Conservation (phyloP, 2,113 vertebrate species). For the Pluvialis apricaria region DNA sequence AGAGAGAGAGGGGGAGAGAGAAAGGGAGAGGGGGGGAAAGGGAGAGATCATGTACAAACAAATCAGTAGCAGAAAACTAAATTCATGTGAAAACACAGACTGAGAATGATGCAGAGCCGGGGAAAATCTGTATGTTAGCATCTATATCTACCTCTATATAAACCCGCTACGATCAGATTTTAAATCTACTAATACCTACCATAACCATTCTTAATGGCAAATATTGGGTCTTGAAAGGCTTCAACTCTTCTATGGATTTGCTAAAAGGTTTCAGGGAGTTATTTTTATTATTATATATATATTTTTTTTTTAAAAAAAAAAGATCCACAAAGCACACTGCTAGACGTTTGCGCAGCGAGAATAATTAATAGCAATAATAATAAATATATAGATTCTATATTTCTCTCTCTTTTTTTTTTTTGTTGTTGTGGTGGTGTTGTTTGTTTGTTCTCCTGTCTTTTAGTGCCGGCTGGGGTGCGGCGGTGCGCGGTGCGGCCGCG, state of each 20-base stretch:
- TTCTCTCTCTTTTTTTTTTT: neutral
- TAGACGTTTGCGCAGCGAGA: constrained; percentile 66
- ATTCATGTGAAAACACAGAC: constrained; percentile 75
- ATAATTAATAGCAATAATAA: neutral
- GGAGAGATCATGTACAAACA: constrained; percentile 69
- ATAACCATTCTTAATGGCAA: constrained; percentile 95
- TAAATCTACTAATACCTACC: constrained; percentile 88
- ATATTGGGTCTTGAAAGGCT: constrained; percentile 76
- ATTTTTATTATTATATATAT: constrained; percentile 60
- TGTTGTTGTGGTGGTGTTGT: no score
- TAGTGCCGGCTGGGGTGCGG: no score
- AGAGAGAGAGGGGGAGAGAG: neutral
- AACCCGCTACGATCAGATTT: constrained; percentile 71
- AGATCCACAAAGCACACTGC: constrained; percentile 72
- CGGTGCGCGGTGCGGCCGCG: no score
- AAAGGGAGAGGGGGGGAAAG: neutral
- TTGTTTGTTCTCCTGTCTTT: no score
- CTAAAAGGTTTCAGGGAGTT: constrained; percentile 73
- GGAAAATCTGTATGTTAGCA: constrained; percentile 62
- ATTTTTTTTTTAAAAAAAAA: neutral
- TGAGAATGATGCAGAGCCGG: constrained; percentile 67
- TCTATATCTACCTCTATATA: constrained; percentile 55
- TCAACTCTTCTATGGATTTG: constrained; percentile 81
- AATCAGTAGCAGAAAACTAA: constrained; percentile 73
- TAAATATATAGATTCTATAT: neutral